Evolutionary conservation across 2,888 invertebrate genomes (phyloP), one percentile per base, ranked within the genome.

Genomic region (Altica lythri): DNA sequence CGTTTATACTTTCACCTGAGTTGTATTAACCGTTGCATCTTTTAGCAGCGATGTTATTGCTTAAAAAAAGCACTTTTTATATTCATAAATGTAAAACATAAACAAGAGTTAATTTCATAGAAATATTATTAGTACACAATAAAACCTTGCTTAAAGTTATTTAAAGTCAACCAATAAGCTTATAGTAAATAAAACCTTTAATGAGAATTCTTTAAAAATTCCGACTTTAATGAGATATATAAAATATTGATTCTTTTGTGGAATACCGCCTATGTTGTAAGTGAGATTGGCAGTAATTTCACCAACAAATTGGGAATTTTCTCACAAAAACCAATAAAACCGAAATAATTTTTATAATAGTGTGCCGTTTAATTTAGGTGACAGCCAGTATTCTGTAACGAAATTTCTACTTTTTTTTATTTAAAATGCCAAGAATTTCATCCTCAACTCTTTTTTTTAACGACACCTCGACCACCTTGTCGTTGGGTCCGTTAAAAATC

Each of bases 391-490:
- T 42, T 53, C 40, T 25, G 44, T 48, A 54, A 51, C 43, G 53
- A 40, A 52, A 60, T 55, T 53, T 52, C 46, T 30, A 45, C 18
- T 56, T 61, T 61, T 57, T 61, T 59, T 47, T 34, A n/a, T 42
- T 55, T 54, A 60, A 62, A 62, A 67, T 64, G 54, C 44, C 34
- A 55, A 52, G 61, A 51, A 66, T 65, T 60, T 63, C 55, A 55
- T 55, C 52, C 40, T 35, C 48, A 49, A 59, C 55, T 53, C 59
- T 60, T 65, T 64, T 67, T 68, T 68, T 68, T 62, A 60, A 52
- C 62, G 62, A 68, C 68, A 67, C 68, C 62, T 66, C 64, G 69
- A 64, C 70, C 70, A 69, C 69, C 69, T 62, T 67, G 66, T 67
- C 63, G 60, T 55, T 64, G 45, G 61, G 58, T 54, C 54, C 54